Percentiles rank a stretch among this genome's conserved stretches.
phyloP scores from a whole-genome alignment of 1,140 invertebrate species.

The Zaprionus capensis region DNA sequence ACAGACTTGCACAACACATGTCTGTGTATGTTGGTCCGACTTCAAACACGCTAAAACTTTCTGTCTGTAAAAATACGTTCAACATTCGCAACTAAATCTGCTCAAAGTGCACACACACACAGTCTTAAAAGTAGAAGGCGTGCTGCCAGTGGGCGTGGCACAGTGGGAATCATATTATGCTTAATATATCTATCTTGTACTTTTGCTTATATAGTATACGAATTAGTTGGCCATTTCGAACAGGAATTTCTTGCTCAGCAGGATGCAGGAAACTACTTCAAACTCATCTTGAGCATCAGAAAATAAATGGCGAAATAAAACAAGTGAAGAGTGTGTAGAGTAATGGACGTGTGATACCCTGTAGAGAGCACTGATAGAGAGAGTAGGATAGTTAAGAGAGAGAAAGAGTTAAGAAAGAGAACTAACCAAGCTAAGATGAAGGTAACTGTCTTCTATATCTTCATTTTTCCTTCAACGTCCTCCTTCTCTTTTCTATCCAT shows the following conservation, averaged over 20 bases:
- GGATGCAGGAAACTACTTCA: conserved; percentile 36
- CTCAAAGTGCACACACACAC: conserved; percentile 10
- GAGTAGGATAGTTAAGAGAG: background rate
- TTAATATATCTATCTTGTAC: conserved; percentile 13
- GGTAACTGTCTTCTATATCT: too few relatives aligned
- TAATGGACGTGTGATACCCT: background rate
- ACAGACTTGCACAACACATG: background rate
- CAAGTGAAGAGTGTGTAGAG: background rate
- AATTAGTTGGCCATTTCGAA: conserved; percentile 46
- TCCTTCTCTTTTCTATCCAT: too few relatives aligned
- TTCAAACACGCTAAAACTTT: conserved; percentile 66
- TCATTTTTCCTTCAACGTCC: too few relatives aligned
- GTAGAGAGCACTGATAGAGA: background rate
- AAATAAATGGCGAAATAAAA: conserved; percentile 41
- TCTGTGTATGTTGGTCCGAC: conserved; percentile 11
- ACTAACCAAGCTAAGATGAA: too few relatives aligned
- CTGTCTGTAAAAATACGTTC: conserved; percentile 42
- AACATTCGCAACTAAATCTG: conserved; percentile 63
- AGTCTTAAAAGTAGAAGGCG: background rate
- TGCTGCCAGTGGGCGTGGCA: background rate
- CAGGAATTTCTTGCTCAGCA: conserved; percentile 34
- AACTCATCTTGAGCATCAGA: conserved; percentile 15
- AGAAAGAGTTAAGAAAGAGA: too few relatives aligned
- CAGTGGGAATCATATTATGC: conserved; percentile 53
- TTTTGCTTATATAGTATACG: conserved; percentile 43